Evolutionary conservation across 1,140 invertebrate species (phyloP).

Genomic region (Cherax destructor): DNA sequence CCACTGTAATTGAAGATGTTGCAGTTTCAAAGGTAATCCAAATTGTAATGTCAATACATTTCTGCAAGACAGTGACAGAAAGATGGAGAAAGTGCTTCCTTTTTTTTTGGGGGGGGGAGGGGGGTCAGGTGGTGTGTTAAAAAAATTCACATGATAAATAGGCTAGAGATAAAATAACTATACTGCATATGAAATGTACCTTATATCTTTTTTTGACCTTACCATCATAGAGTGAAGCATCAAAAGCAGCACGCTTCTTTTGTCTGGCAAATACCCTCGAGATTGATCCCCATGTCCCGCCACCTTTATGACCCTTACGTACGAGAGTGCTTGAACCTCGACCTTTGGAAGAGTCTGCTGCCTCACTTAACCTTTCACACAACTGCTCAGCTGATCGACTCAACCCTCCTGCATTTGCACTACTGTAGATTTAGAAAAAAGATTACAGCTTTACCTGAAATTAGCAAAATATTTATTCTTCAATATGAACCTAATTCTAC

Average conservation of each 20-base stretch:
- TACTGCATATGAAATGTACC: too few relatives aligned
- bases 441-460: neutral
- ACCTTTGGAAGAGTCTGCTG: conserved; percentile 42
- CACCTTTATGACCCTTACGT: conserved; percentile 72
- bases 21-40: too few relatives aligned
- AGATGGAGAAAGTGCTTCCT: too few relatives aligned
- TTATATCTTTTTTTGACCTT: too few relatives aligned
- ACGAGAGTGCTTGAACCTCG: conserved; percentile 69
- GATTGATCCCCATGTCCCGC: conserved; percentile 85
- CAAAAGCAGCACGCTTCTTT: conserved; percentile 83
- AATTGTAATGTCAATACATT: too few relatives aligned
- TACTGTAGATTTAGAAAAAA: conserved; percentile 26
- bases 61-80: too few relatives aligned
- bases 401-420: conserved; percentile 57
- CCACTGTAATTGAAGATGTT: too few relatives aligned
- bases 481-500: neutral
- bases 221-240: conserved; percentile 75
- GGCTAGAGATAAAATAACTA: too few relatives aligned
- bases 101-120: too few relatives aligned
- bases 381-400: conserved; percentile 86
- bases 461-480: neutral
- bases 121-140: neutral
- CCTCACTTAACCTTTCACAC: conserved; percentile 79
- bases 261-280: conserved; percentile 90
- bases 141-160: too few relatives aligned